These are phyloP conservation scores for Megalurothrips usitatus DNA, from an alignment of 2,888 invertebrate species.

Conservation along the genomic window DNA sequence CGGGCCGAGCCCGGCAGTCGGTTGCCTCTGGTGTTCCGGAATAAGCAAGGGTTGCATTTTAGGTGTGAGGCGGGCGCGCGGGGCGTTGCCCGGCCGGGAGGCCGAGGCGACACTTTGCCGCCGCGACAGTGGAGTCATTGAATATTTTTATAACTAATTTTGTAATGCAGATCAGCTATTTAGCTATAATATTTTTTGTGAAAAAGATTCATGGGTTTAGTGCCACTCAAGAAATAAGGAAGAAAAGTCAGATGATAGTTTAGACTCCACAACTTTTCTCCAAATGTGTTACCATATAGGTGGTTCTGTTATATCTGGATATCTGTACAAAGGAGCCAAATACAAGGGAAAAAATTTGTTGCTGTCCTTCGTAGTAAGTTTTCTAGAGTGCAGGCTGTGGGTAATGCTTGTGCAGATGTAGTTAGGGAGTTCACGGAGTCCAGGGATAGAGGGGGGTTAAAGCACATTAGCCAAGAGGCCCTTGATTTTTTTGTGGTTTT, in stretches of 20 bases:
- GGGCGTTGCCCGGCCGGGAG: no score
- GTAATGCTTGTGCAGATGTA: neutral
- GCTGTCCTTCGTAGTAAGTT: neutral
- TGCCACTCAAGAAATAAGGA: neutral
- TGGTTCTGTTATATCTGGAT: neutral
- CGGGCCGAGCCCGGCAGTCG: no score
- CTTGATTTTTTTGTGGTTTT: neutral
- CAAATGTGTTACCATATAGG: neutral
- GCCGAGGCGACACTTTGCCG: no score
- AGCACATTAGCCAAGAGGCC: neutral
- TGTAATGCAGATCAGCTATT: neutral
- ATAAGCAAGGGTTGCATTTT: no score
- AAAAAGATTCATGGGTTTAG: neutral
- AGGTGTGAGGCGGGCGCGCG: no score
- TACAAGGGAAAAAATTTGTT: neutral
- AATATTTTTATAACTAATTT: neutral
- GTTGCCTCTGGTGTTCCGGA: no score
- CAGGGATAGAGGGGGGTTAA: neutral
- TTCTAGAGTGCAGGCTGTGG: neutral
- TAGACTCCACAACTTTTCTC: neutral
- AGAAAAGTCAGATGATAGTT: neutral
- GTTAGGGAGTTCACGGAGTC: neutral
- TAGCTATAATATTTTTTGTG: neutral
- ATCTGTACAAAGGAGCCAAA: neutral
- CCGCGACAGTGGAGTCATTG: no score